Conservation (phyloP, 2,888 invertebrate species). For the Cosmopolites sordidus region DNA sequence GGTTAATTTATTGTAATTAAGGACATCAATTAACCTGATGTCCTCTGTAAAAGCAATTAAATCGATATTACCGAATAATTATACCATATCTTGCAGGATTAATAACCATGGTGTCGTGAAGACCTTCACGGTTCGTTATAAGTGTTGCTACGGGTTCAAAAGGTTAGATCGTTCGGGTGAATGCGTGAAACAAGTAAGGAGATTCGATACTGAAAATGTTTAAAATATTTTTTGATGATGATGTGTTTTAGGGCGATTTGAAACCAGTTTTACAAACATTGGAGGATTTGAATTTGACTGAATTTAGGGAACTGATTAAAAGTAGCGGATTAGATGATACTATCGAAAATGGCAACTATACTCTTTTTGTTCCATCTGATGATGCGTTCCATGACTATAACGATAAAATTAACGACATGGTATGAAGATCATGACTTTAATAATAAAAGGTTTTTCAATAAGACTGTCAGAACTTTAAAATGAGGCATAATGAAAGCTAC, state of each 20-base stretch:
- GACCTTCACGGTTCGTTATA: slow-evolving; percentile 58
- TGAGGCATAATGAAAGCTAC: no score
- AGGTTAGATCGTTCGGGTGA: slow-evolving; percentile 42
- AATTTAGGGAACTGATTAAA: slow-evolving; percentile 56
- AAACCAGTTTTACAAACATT: slow-evolving; percentile 56
- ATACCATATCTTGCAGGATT: slow-evolving; percentile 44
- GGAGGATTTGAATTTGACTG: slow-evolving; percentile 54
- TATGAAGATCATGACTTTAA: slow-evolving; percentile 36
- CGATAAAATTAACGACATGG: slow-evolving; percentile 53
- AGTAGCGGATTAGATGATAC: slow-evolving; percentile 51
- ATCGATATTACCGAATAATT: neutral
- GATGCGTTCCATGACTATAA: slow-evolving; percentile 56
- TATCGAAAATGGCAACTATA: slow-evolving; percentile 54
- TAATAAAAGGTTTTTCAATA: no score
- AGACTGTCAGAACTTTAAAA: no score
- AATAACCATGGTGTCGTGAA: slow-evolving; percentile 58
- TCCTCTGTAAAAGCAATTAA: neutral
- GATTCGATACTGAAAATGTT: no score
- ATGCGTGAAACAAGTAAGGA: slow-evolving; percentile 47
- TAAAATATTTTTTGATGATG: neutral
- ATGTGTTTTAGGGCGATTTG: slow-evolving; percentile 44
- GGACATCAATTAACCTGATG: no score
- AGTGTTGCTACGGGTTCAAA: slow-evolving; percentile 66
- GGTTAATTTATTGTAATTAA: no score
- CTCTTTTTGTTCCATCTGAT: slow-evolving; percentile 61